Evolutionary conservation across 2,888 invertebrate species (phyloP), one percentile per base, ranked within the genome.

Genomic region (Operophtera brumata): DNA sequence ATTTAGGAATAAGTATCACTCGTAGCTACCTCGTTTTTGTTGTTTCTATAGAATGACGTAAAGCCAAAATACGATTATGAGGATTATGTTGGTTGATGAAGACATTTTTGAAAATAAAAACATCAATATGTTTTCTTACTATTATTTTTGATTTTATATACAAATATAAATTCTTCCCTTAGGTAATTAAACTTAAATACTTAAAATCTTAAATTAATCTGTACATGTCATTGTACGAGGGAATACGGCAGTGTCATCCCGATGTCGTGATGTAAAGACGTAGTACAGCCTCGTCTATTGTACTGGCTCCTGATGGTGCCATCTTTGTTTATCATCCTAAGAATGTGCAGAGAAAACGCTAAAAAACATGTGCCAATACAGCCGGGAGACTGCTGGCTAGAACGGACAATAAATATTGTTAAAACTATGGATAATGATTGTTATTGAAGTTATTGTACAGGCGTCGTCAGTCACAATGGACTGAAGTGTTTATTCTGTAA

Each of bases 151-250:
- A 76, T 83, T 83, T 83, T 87, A 87, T 86, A 84, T 88, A 88
- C 87, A 89, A 86, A 81, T 85, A 86, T 66, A 84, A 86, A 84
- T 77, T 77, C 67, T 76, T 82, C 79, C 80, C 82, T 80, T 84
- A 84, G 62, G 77, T 78, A 75, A 76, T 74, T 83, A 81, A 78
- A 79, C 80, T 82, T 86, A 86, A 72, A 20, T 20, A 20, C 20
- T 78, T 83, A 77, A n/a, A 78, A 68, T 69, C 85, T 86, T 87
- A 87, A 77, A 77, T 76, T 75, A 77, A 64, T 77, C 78, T 85
- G 84, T 84, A 86, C 80, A 78, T 66, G 65, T 70, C 39, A 61
- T 72, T 82, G 86, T 86, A 84, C 81, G 76, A 73, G 69, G 66
- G 75, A 71, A 66, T 70, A 68, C 67, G 85, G 84, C 84, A 84